Evolutionary conservation across 2,113 vertebrate species (phyloP).

Genomic region (Pterophyllum scalare): DNA sequence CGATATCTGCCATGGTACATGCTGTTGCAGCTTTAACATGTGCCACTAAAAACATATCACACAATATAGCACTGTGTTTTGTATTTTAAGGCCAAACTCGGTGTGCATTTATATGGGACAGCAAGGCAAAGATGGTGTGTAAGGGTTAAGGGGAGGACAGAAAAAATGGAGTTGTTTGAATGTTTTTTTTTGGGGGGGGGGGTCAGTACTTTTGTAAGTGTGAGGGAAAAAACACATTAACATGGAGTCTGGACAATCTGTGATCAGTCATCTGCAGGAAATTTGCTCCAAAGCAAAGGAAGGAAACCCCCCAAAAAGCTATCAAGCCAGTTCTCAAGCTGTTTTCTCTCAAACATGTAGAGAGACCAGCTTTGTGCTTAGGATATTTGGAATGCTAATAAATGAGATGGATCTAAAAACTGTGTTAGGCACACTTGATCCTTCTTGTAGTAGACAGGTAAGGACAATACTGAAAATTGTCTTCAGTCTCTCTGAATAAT

Average conservation of each 20-base stretch:
- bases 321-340: not conserved
- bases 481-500: not conserved
- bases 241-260: constrained; percentile 1
- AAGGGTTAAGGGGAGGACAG: not conserved
- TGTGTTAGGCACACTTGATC: not conserved
- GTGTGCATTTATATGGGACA: not conserved
- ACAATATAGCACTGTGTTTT: not conserved
- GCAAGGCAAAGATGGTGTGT: not conserved
- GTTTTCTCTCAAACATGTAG: not conserved
- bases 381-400: not conserved
- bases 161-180: not conserved
- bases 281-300: constrained; percentile 26
- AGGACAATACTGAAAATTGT: not conserved
- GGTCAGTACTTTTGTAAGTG: not conserved
- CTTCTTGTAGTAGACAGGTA: not conserved
- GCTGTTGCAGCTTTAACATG: not conserved
- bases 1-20: not conserved
- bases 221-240: not conserved
- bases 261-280: constrained; percentile 34
- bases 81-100: not conserved
- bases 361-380: not conserved
- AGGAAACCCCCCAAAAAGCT: constrained; percentile 32
- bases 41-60: not conserved
- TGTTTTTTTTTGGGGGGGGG: not conserved
- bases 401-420: not conserved